Base-by-base conservation (phyloP, 2,797 vertebrate genomes). In the Xiphophorus birchmanni region DNA sequence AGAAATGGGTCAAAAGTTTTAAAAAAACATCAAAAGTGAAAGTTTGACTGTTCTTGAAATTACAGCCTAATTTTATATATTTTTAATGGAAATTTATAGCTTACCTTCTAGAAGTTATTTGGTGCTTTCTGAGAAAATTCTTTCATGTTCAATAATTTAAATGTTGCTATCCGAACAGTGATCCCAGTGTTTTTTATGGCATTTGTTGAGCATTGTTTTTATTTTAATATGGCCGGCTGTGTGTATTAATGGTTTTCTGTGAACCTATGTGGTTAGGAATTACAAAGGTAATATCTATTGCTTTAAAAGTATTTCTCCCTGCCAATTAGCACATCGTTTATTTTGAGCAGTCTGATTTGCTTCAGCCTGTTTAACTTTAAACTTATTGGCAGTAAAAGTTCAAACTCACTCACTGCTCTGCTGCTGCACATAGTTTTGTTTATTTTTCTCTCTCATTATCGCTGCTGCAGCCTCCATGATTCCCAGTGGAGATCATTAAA, bases 261-360 rank as follows among this genome's bases (percentile, higher is more conserved):
- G 8, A 37, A 10, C 17, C 3, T 12, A 69, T 42, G 67, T 44
- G 12, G 13, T n/a, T 42, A 12, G 15, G 21, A 42, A 12, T 71
- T n/a, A 8, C 26, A 44, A 44, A 71, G 13, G 23, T 44, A 71
- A 44, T 26, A n/a, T n/a, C 40, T 26, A 1, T 5, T 5, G 11
- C 65, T 69, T 9, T 75, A 26, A 26, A 56, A 26, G 52, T 50
- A 47, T 5, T 82, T 8, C 69, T 50, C 23, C 2, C 47, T 73
- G 35, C 73, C 80, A 81, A 80, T 88, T 87, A 86, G 35, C 84
- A 88, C 83, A 15, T 86, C 80, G 83, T 79, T 50, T 78, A 81
- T 47, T 78, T 75, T 37, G 37, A 23, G 12, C 58, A 21, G 47
- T 75, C 81, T 75, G 42, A 73, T 63, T 80, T 65, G n/a, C 63